These are phyloP conservation scores for Ennomos fuscantarius DNA, from an alignment of 2,888 invertebrate genomes.

Conservation along the genomic window DNA sequence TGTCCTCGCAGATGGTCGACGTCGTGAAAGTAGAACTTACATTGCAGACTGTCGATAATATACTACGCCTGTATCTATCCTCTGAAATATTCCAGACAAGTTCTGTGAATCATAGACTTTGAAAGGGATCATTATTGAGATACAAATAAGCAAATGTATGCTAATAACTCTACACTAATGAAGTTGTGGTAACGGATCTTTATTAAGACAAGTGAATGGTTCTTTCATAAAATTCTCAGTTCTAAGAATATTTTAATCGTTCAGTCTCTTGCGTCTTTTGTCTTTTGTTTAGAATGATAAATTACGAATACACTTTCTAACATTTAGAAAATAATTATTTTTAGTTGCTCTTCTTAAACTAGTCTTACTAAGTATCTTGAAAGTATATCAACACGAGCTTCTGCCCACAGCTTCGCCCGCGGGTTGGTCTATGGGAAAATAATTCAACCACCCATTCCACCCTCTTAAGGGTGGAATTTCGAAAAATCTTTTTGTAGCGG, in stretches of 20 bases:
- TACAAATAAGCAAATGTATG: slow-evolving; percentile 49
- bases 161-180: slow-evolving; percentile 61
- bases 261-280: background rate
- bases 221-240: slow-evolving; percentile 12
- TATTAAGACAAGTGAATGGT: slow-evolving; percentile 14
- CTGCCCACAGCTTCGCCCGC: too few species aligned
- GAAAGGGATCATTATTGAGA: slow-evolving; percentile 55
- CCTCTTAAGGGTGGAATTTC: too few species aligned
- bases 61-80: background rate
- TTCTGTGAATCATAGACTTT: slow-evolving; percentile 56
- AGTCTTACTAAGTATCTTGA: too few species aligned
- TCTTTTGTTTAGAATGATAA: slow-evolving; percentile 1
- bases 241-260: background rate
- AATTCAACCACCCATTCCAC: too few species aligned
- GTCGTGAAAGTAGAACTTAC: slow-evolving; percentile 9
- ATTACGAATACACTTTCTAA: background rate
- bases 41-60: background rate
- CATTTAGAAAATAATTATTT: too few species aligned
- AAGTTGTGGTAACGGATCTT: slow-evolving; percentile 44
- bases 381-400: too few species aligned
- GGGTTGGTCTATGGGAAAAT: too few species aligned
- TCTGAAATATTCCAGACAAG: slow-evolving; percentile 14
- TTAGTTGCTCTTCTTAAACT: too few species aligned
- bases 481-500: too few species aligned
- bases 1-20: slow-evolving; percentile 2